Conservation (phyloP, 1,140 invertebrate genomes). For the Andrena cerasifolii region DNA sequence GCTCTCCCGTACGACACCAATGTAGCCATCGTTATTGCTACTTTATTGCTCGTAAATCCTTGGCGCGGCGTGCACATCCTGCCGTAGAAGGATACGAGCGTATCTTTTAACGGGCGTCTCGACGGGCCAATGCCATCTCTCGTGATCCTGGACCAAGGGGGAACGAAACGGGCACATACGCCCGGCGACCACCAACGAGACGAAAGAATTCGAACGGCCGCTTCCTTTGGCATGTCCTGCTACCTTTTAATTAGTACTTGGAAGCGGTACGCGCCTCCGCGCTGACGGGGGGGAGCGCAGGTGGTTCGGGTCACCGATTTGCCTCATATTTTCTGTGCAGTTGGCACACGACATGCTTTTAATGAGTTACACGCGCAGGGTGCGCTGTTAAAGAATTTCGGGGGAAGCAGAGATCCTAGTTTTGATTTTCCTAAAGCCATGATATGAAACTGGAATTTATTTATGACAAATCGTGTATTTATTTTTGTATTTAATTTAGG, state of each 20-base stretch:
- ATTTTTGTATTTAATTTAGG: no score
- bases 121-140: constrained; percentile 21
- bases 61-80: constrained; percentile 49
- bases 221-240: neutral
- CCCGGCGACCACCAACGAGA: constrained; percentile 21
- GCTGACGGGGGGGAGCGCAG: no score
- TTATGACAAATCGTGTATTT: no score
- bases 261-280: neutral
- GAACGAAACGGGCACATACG: neutral
- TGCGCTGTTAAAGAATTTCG: no score
- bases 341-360: no score
- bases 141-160: neutral
- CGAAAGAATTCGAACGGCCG: neutral
- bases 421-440: no score
- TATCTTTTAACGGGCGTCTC: constrained; percentile 60
- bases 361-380: no score
- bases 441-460: no score
- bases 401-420: no score
- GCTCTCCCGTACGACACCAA: constrained; percentile 61
- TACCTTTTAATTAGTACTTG: constrained; percentile 16
- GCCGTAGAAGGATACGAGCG: constrained; percentile 53
- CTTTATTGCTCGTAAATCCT: constrained; percentile 79
- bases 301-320: no score
- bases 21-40: constrained; percentile 78
- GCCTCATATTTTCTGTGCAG: no score